phyloP scores from a whole-genome alignment of 2,888 invertebrate genomes.

The Teinopalpus imperialis region DNA sequence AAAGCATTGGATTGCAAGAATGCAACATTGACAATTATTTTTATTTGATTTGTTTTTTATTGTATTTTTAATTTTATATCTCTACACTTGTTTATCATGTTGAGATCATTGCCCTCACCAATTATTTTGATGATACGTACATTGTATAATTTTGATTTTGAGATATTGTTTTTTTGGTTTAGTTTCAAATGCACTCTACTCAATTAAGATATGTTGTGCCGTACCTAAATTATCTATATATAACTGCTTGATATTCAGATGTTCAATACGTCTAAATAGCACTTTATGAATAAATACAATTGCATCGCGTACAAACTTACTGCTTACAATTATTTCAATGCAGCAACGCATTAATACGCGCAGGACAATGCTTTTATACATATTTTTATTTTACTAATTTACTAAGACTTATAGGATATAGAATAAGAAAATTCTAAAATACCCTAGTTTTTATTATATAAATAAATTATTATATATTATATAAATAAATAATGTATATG shows the following conservation, averaged over 20 bases:
- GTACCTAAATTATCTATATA: constrained; percentile 2
- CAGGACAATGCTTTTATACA: constrained; percentile 26
- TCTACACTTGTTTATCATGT: too few species aligned
- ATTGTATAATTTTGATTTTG: too few species aligned
- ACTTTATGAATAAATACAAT: constrained; percentile 4
- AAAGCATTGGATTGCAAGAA: too few species aligned
- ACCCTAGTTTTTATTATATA: too few species aligned
- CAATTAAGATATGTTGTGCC: constrained; percentile 2
- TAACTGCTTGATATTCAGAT: constrained; percentile 12
- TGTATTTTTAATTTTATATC: too few species aligned
- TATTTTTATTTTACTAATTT: constrained; percentile 11
- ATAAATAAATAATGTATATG: too few species aligned
- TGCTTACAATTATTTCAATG: constrained; percentile 33
- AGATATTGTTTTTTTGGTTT: neutral
- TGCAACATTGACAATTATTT: neutral
- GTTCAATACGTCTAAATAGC: constrained; percentile 1
- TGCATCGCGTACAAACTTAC: constrained; percentile 25
- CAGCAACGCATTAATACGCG: too few species aligned
- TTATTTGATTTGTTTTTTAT: neutral
- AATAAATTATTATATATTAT: too few species aligned
- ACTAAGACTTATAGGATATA: constrained; percentile 23
- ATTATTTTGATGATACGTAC: too few species aligned
- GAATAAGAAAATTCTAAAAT: too few species aligned
- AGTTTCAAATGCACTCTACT: constrained; percentile 12
- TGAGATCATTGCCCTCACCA: too few species aligned